phyloP scores from a whole-genome alignment of 2,888 invertebrate genomes.

The Meteorus colon region DNA sequence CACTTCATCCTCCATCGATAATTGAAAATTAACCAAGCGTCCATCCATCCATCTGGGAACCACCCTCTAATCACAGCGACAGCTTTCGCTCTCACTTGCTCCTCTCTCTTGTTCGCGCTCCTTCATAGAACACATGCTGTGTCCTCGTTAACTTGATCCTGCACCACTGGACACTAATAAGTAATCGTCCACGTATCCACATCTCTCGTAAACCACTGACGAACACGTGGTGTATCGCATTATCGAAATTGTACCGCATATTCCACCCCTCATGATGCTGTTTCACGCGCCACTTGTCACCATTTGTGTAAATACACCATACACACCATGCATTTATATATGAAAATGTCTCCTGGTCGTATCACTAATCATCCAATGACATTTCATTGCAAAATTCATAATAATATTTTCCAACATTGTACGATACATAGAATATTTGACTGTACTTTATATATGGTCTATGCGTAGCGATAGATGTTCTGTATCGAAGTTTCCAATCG shows the following conservation, averaged over 20 bases:
- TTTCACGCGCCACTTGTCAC: constrained; percentile 11
- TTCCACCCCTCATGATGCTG: neutral
- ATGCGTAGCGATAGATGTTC: neutral
- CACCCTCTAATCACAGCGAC: constrained; percentile 63
- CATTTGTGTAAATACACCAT: neutral
- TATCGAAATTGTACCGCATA: neutral
- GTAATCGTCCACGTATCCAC: constrained; percentile 49
- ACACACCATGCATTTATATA: neutral
- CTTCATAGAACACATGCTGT: constrained; percentile 35
- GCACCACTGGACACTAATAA: constrained; percentile 50
- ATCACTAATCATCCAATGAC: too few species aligned
- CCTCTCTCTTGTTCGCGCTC: constrained; percentile 24
- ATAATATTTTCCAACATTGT: too few species aligned
- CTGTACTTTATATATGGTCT: neutral
- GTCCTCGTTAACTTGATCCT: constrained; percentile 51
- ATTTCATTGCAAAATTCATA: too few species aligned
- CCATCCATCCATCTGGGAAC: constrained; percentile 61
- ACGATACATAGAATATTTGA: too few species aligned
- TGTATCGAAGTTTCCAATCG: neutral
- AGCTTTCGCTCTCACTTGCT: constrained; percentile 43
- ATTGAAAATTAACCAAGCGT: constrained; percentile 68
- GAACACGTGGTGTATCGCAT: constrained; percentile 16
- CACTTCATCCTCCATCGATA: constrained; percentile 55
- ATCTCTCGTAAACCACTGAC: constrained; percentile 28
- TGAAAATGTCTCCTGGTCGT: neutral